A percentile compares a stretch with the other conserved stretches of the same genome.
These are phyloP conservation scores for Forbesichthys papilliferus DNA, from an alignment of 2,113 vertebrate genomes.

Conservation along the genomic window DNA sequence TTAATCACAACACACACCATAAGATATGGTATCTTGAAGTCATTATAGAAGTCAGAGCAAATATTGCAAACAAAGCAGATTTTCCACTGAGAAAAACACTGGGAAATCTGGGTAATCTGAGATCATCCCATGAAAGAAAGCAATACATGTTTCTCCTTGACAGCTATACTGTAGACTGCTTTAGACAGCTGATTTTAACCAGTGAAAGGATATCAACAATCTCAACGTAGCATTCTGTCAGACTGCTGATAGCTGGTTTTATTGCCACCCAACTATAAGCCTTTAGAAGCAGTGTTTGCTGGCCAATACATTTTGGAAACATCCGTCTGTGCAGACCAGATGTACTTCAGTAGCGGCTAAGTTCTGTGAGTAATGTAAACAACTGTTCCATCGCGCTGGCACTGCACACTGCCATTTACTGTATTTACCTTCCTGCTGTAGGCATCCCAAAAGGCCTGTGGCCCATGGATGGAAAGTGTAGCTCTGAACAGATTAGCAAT, in stretches of 20 bases:
- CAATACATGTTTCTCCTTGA: too few species aligned
- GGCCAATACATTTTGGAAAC: not conserved
- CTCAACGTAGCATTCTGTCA: too few species aligned
- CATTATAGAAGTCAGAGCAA: slow-evolving; percentile 15
- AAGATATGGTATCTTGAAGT: slow-evolving; percentile 9
- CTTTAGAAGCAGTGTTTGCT: too few species aligned
- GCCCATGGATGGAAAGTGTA: slow-evolving; percentile 10
- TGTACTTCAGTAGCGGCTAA: not conserved
- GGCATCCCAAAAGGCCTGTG: not conserved
- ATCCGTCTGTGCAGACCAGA: not conserved
- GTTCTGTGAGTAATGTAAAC: not conserved
- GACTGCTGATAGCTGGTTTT: too few species aligned
- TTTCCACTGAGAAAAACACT: slow-evolving; percentile 9
- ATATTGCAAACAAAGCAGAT: slow-evolving; percentile 11
- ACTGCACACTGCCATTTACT: not conserved
- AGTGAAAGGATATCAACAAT: too few species aligned
- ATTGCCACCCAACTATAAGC: too few species aligned
- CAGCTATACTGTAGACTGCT: too few species aligned
- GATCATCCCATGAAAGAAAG: too few species aligned
- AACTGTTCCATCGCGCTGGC: not conserved
- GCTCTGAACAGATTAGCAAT: slow-evolving; percentile 16
- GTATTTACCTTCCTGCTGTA: too few species aligned
- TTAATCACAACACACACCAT: slow-evolving; percentile 6
- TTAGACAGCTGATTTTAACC: too few species aligned
- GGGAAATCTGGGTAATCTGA: not conserved